A percentile compares a stretch with the other conserved stretches of the same genome.
phyloP scores from a whole-genome alignment of 2,888 invertebrate species.

The Lasioglossum vierecki region DNA sequence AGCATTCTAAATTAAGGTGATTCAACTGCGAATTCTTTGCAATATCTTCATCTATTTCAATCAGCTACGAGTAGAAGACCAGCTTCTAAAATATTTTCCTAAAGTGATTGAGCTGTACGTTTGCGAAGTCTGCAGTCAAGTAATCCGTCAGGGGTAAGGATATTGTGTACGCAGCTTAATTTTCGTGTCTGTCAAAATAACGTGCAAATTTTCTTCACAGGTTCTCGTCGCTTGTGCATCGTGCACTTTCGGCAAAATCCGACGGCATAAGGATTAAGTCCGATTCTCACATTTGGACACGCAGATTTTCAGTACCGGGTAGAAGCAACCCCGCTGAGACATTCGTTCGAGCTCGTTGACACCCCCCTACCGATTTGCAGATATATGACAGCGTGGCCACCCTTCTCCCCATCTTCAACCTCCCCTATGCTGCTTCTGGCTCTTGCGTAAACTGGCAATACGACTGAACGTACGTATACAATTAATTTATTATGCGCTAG shows the following conservation, averaged over 20 bases:
- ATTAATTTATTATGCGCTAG: background rate
- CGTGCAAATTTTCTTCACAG: background rate
- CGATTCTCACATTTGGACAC: constrained; percentile 74
- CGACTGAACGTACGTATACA: background rate
- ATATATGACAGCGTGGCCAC: constrained; percentile 73
- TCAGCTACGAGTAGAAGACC: background rate
- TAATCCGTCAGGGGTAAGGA: background rate
- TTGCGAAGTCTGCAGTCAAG: background rate
- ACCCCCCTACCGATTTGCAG: constrained; percentile 75
- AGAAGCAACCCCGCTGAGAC: constrained; percentile 77
- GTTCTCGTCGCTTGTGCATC: background rate
- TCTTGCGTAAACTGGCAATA: background rate
- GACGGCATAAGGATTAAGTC: constrained; percentile 45
- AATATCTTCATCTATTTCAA: background rate
- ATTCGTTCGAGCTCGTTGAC: constrained; percentile 78
- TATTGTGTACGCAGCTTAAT: background rate
- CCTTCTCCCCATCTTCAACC: constrained; percentile 40
- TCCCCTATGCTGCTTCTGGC: background rate
- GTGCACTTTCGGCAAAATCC: background rate
- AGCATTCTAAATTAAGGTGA: background rate
- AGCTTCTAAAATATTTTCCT: background rate
- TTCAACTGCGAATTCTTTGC: background rate
- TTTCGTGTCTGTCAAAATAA: background rate
- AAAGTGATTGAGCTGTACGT: background rate
- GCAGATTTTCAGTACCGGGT: constrained; percentile 67